Evolutionary conservation across 2,888 invertebrate species (phyloP), one percentile per base, ranked within the genome.

Genomic region (Hololepta plana): DNA sequence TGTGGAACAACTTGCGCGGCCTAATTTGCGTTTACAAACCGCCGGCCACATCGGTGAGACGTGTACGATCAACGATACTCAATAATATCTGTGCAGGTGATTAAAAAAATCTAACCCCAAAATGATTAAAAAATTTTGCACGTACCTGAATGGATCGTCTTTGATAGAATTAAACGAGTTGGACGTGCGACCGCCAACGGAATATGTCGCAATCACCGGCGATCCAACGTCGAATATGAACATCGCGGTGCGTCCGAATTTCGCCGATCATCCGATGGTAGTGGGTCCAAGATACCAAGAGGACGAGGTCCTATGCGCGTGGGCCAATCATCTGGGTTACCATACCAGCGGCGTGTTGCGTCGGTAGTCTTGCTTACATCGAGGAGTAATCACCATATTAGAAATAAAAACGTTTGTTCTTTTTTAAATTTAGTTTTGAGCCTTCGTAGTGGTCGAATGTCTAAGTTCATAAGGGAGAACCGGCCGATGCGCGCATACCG

Each of bases 1-100:
- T 73, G 3, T 82, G 67, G 56, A 71, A 63, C 38, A 47, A 59
- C 14, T 47, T 88, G 26, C 75, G 73, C 51, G 85, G 87, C 13
- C 44, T 85, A 4, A 56, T 82, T 32, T 77, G 79, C 50, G 56
- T 85, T 8, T 84, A 76, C 40, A 88, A 88, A 51, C 81, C 84
- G 8, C 48, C 71, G 1, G 65, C 65, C 26, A 55, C 70, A 16
- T 53, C 62, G 20, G 51, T 66, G 1, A 44, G 44, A 11, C 59
- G 58, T 41, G 55, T 75, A 1, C 61, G 66, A 39, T 54, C 60
- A 24, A 64, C 62, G 3, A 51, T 82, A 22, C 51, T 67, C 32
- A 47, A 56, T 19, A 74, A 75, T 45, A 46, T 82, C 30, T 72
- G 71, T 43, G 56, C 59, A 63, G 80, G 82, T 80, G 58, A 58